These are phyloP conservation scores for Listronotus oregonensis DNA, from an alignment of 1,140 invertebrate genomes.

Conservation along the genomic window DNA sequence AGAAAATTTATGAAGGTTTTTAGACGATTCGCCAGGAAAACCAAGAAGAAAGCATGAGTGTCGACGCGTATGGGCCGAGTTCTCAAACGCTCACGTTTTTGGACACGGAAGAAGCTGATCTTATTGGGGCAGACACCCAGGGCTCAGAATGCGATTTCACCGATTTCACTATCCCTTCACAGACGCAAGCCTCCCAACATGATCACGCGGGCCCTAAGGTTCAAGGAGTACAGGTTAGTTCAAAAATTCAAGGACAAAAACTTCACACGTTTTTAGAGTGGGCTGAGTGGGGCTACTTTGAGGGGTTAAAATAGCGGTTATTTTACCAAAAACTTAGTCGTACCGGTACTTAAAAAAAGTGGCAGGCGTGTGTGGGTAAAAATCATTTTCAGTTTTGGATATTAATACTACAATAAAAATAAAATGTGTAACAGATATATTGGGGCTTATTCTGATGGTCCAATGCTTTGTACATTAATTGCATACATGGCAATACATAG, in stretches of 20 bases:
- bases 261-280: neutral
- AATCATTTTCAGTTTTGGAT: too few relatives aligned
- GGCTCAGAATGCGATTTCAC: slow-evolving; percentile 95
- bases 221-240: slow-evolving; percentile 52
- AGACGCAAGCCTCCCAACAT: slow-evolving; percentile 84
- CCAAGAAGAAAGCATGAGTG: slow-evolving; percentile 64
- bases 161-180: slow-evolving; percentile 92
- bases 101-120: slow-evolving; percentile 89
- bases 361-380: too few relatives aligned
- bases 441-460: too few relatives aligned
- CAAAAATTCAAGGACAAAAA: slow-evolving; percentile 38
- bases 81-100: slow-evolving; percentile 93
- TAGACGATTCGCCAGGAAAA: slow-evolving; percentile 3
- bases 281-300: neutral
- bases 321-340: too few relatives aligned
- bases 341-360: too few relatives aligned
- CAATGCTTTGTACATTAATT: too few relatives aligned
- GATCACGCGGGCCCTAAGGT: slow-evolving; percentile 63
- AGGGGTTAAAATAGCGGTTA: neutral
- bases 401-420: too few relatives aligned
- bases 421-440: too few relatives aligned
- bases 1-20: slow-evolving; percentile 7
- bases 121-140: slow-evolving; percentile 93
- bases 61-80: slow-evolving; percentile 88
- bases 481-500: too few relatives aligned